Base-by-base conservation (phyloP, 2,797 vertebrate species). In the Novumbra hubbsi region DNA sequence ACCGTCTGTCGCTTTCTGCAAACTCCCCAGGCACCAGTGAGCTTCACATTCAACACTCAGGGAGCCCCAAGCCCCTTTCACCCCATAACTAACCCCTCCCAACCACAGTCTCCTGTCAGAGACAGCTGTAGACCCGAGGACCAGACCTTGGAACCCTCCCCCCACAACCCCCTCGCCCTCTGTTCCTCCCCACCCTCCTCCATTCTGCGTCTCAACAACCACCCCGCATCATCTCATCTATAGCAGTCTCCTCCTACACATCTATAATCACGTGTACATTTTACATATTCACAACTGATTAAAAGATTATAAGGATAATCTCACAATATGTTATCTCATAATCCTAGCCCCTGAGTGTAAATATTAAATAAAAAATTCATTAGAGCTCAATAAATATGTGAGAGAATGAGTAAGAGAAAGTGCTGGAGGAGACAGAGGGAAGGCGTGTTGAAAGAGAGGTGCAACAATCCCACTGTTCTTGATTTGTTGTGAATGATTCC, bases 271-370 rank as follows among this genome's bases (percentile, higher is more conserved):
- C 41, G 14, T 76, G 72, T 75, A 71, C 77, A 84, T 84, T 78
- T 81, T 73, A 81, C 80, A 89, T 83, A 85, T 88, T 81, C 78
- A 83, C 57, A 34, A 70, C 76, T 81, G 82, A 88, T 89, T 79
- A 84, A 83, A 83, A 85, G 81, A 86, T 86, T 80, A 83, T 45
- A 77, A 80, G 78, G 81, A 81, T 21, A 77, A 88, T 87, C 80
- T 83, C 78, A 71, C 65, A 78, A 74, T 70, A 67, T 72, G 80
- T 71, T 75, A 76, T 71, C 66, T 72, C 60, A 75, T 84, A 78
- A 85, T 87, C 77, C 65, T 50, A 75, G 79, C 80, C 77, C 81
- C 78, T 3, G 72, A 80, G 81, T 82, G 77, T 80, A 81, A 84
- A 87, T 78, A 84, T 76, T 6, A 78, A 66, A 72, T 19, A 28